Evolutionary conservation across 2,888 invertebrate species (phyloP), one percentile per base, ranked within the genome.

Genomic region (Drosophila borborema): DNA sequence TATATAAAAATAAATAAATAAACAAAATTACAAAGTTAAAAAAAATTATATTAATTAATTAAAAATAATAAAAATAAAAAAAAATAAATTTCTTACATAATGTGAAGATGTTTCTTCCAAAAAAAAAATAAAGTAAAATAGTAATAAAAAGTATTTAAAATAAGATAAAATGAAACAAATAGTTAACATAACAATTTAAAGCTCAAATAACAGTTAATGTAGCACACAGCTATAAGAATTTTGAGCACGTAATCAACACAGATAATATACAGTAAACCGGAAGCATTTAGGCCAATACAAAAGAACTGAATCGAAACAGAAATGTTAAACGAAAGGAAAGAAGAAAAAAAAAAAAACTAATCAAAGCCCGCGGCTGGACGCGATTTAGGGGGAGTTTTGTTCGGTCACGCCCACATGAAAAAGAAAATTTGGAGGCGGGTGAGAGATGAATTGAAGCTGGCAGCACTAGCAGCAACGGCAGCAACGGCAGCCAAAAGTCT

Each of bases 351-450:
- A 28, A 54, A 73, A 80, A 87, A 68, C 85, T 87, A 87, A 84
- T 84, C 84, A 81, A 89, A 61, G 59, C 72, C 72, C 64, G 67
- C 68, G 79, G 89, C 72, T 67, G 65, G 77, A 49, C 67, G 58
- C 68, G 81, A 71, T 71, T 55, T 40, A 28, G 12, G 63, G 49
- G 63, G 63, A 49, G 48, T 16, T 23, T 49, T 45, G 45, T 49
- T 55, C 45, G 53, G 49, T 34, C 58, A 75, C 76, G 76, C 72
- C 72, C 77, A 58, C 23, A 45, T 45, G 14, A 51, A 68, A 38
- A 38, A 59, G 45, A 64, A 72, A 49, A 48, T 43, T 18, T 43
- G 14, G 43, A 12, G 55, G 12, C 8, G 43, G 20, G 14, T 8
- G 8, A 20, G 16, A 16, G 45, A 12, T 43, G 58, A 31, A 38